Conservation (phyloP, 2,113 vertebrate genomes). For the Sialia sialis region DNA sequence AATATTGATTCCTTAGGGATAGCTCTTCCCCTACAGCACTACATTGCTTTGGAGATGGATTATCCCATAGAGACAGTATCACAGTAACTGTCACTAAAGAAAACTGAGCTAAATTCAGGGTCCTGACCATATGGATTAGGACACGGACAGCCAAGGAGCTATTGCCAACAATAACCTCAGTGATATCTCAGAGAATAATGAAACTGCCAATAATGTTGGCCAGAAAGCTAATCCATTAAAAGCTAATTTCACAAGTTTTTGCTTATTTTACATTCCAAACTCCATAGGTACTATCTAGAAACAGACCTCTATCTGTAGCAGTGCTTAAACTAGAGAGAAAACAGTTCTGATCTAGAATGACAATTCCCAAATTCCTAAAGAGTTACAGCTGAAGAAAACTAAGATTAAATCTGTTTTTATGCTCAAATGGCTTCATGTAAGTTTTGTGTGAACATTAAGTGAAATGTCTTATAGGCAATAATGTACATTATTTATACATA, state of each 20-base stretch:
- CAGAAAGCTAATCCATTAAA: neutral
- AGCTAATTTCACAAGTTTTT: neutral
- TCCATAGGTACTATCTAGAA: neutral
- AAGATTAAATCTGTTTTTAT: neutral
- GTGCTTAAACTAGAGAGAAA: neutral
- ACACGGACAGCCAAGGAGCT: neutral
- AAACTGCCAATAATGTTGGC: neutral
- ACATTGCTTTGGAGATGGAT: neutral
- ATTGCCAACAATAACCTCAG: neutral
- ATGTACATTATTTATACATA: neutral
- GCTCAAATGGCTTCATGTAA: neutral
- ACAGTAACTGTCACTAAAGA: neutral
- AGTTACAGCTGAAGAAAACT: neutral
- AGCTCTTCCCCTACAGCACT: neutral
- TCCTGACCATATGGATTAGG: neutral
- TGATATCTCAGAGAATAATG: neutral
- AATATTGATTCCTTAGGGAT: neutral
- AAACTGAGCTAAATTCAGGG: neutral
- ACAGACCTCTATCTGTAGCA: neutral
- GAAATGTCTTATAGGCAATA: neutral
- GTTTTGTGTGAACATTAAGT: neutral
- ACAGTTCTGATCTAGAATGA: neutral
- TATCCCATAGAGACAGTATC: neutral
- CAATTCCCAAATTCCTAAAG: neutral
- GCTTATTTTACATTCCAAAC: neutral